Conservation (phyloP, 2,113 vertebrate genomes). For the Gavialis gangeticus region DNA sequence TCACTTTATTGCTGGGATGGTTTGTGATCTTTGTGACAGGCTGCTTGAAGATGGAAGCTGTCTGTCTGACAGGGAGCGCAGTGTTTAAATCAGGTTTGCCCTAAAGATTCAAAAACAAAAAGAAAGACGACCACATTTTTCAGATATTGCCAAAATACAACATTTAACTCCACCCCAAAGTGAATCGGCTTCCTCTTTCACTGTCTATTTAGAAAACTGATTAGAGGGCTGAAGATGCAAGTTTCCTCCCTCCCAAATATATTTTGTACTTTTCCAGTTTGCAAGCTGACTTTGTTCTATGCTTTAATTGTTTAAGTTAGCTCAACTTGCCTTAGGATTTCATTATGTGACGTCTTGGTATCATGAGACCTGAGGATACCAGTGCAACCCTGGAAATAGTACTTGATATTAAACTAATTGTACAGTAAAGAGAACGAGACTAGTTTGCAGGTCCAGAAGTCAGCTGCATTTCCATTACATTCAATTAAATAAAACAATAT, state of each 20-base stretch:
- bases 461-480: background rate
- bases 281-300: background rate
- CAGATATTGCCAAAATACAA: no score
- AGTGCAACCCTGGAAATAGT: background rate
- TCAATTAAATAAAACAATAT: background rate
- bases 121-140: background rate
- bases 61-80: slow-evolving; percentile 95
- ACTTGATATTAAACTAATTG: background rate
- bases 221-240: background rate
- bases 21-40: slow-evolving; percentile 99
- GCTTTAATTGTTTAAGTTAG: background rate
- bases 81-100: slow-evolving; percentile 98
- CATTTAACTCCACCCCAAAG: no score
- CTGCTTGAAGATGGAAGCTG: slow-evolving; percentile 98
- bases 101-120: slow-evolving; percentile 67
- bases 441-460: background rate
- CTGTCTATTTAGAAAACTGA: background rate
- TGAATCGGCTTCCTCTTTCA: background rate
- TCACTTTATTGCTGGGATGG: slow-evolving; percentile 98
- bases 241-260: background rate
- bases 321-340: background rate
- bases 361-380: background rate
- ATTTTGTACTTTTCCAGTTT: background rate
- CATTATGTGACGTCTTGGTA: background rate
- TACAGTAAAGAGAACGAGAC: background rate